Conservation (phyloP, 2,888 invertebrate genomes). For the Eremobia ochroleuca region DNA sequence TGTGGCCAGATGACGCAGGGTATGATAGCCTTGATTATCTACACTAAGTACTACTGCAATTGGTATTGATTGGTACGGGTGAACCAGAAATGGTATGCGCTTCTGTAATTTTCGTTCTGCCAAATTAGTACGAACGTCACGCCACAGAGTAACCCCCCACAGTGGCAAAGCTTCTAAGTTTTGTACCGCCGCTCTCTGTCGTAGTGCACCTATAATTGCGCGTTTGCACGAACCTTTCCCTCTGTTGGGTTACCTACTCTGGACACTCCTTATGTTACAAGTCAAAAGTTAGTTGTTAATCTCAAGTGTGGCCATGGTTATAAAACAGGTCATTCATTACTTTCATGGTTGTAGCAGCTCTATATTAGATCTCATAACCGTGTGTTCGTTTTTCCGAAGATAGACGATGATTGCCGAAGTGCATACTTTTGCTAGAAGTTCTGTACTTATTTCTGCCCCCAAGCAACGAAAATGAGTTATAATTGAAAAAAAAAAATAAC, state of each 20-base stretch:
- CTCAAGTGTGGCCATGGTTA: neutral
- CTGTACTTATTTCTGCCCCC: neutral
- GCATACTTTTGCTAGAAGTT: neutral
- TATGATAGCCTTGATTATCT: conserved; percentile 46
- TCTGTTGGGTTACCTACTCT: neutral
- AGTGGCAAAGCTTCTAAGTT: neutral
- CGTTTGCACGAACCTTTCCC: neutral
- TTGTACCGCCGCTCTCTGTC: neutral
- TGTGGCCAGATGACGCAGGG: conserved; percentile 85
- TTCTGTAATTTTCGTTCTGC: neutral
- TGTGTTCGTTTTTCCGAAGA: neutral
- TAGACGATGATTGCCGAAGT: neutral
- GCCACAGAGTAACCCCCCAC: neutral
- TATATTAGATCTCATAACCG: neutral
- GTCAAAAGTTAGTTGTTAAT: neutral
- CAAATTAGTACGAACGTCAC: neutral
- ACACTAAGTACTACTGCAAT: neutral
- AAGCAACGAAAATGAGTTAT: no score
- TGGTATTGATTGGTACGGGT: neutral
- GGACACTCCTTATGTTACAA: neutral
- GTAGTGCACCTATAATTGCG: neutral
- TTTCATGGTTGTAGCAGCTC: neutral
- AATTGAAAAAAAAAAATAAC: neutral
- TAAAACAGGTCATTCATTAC: neutral
- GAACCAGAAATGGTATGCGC: neutral